Percentiles rank a stretch among this genome's conserved stretches.
Evolutionary conservation across 1,140 invertebrate species (phyloP).

Genomic region (Ceratina japonica): DNA sequence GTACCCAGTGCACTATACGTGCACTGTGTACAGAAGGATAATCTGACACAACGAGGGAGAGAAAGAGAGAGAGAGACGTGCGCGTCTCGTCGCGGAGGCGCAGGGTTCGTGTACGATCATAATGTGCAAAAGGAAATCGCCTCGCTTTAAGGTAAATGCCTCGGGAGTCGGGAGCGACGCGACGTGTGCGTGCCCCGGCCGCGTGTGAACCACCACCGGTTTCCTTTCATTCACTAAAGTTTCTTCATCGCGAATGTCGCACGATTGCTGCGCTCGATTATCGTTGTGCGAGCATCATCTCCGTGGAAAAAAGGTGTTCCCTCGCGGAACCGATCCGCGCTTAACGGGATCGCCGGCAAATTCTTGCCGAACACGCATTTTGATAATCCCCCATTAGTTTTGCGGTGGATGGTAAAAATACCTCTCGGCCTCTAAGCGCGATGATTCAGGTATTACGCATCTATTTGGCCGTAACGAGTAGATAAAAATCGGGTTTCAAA

Average conservation of each 20-base stretch:
- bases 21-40: constrained; percentile 55
- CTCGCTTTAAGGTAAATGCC: constrained; percentile 72
- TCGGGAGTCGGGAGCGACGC: constrained; percentile 40
- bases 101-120: constrained; percentile 67
- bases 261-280: constrained; percentile 69
- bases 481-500: too few relatives aligned
- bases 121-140: constrained; percentile 74
- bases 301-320: constrained; percentile 29
- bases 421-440: too few relatives aligned
- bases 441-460: too few relatives aligned
- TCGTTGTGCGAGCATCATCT: constrained; percentile 53
- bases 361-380: not conserved
- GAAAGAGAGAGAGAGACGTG: constrained; percentile 26
- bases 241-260: constrained; percentile 76
- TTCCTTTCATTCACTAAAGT: constrained; percentile 76
- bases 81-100: constrained; percentile 15
- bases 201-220: constrained; percentile 76
- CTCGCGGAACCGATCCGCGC: constrained; percentile 19
- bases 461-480: too few relatives aligned
- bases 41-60: constrained; percentile 58
- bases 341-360: constrained; percentile 13
- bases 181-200: constrained; percentile 39
- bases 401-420: too few relatives aligned
- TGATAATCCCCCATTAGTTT: too few relatives aligned
- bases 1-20: constrained; percentile 40